A percentile compares a stretch with the other conserved stretches of the same genome.
Conservation (phyloP, 2,113 vertebrate species). For the Hippocampus zosterae region DNA sequence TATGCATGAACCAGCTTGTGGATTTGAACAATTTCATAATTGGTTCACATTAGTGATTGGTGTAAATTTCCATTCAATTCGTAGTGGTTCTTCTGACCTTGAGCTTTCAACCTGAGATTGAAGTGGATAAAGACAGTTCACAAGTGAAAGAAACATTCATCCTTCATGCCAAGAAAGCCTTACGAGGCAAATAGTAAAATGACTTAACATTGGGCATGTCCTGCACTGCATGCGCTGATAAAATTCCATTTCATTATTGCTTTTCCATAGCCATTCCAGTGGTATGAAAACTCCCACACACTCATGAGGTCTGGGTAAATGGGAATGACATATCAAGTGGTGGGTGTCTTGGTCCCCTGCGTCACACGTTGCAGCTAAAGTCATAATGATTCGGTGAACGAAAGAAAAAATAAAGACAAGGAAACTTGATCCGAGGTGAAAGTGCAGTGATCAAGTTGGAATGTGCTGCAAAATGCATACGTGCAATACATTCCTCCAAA, state of each 20-base stretch:
- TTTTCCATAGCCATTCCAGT: conserved; percentile 49
- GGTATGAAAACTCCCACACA: conserved; percentile 45
- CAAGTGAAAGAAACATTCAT: conserved; percentile 37
- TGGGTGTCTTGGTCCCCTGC: conserved; percentile 61
- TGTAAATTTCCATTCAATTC: conserved; percentile 43
- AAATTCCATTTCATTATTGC: conserved; percentile 56
- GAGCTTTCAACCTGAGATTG: conserved; percentile 57
- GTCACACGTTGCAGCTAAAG: conserved; percentile 54
- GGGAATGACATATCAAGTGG: conserved; percentile 59
- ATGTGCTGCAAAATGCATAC: conserved; percentile 48
- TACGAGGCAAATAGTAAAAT: conserved; percentile 19
- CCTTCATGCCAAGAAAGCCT: conserved; percentile 37
- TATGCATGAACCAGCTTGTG: background rate
- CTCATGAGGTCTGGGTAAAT: conserved; percentile 29
- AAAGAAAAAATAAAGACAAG: conserved; percentile 17
- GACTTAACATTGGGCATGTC: conserved; percentile 42
- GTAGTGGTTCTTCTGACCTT: conserved; percentile 49
- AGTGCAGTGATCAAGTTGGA: conserved; percentile 63
- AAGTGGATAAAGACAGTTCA: conserved; percentile 21
- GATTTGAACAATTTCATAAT: background rate
- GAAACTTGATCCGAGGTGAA: conserved; percentile 62
- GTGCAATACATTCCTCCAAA: conserved; percentile 60
- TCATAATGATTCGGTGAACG: conserved; percentile 40
- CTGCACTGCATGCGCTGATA: conserved; percentile 23
- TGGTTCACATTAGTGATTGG: background rate